phyloP scores from a whole-genome alignment of 2,113 vertebrate species.

The Alosa alosa region DNA sequence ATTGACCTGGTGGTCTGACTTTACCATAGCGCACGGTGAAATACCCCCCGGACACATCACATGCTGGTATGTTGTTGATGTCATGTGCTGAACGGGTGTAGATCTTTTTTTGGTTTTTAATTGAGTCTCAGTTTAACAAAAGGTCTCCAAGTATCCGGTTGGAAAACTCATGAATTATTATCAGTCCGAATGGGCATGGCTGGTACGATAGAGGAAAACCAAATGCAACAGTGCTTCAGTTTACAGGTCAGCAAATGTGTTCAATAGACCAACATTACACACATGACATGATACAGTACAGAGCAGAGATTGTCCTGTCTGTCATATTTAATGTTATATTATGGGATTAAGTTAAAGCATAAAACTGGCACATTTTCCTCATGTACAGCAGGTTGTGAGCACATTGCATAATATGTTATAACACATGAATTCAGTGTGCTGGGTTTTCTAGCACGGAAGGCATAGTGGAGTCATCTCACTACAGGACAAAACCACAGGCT shows the following conservation, averaged over 20 bases:
- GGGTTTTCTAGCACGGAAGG: too few species aligned
- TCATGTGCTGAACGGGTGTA: neutral
- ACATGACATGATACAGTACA: neutral
- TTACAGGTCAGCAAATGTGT: neutral
- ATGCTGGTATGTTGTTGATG: neutral
- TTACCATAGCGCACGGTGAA: neutral
- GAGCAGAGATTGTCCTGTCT: neutral
- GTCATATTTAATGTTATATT: neutral
- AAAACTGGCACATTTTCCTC: neutral
- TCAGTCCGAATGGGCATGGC: neutral
- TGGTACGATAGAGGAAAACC: neutral
- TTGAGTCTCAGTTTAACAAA: neutral
- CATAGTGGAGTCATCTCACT: too few species aligned
- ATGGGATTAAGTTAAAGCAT: neutral
- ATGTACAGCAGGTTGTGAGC: neutral
- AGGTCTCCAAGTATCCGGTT: neutral
- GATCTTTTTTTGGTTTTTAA: neutral
- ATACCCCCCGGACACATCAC: neutral
- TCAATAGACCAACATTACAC: neutral
- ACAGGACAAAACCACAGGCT: neutral
- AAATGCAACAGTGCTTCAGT: neutral
- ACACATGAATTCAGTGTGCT: neutral
- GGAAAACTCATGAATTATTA: conserved; percentile 20
- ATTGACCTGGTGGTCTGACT: conserved; percentile 30
- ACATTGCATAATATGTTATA: neutral